Evolutionary conservation across 1,140 invertebrate species (phyloP).

Genomic region (Nephotettix cincticeps): DNA sequence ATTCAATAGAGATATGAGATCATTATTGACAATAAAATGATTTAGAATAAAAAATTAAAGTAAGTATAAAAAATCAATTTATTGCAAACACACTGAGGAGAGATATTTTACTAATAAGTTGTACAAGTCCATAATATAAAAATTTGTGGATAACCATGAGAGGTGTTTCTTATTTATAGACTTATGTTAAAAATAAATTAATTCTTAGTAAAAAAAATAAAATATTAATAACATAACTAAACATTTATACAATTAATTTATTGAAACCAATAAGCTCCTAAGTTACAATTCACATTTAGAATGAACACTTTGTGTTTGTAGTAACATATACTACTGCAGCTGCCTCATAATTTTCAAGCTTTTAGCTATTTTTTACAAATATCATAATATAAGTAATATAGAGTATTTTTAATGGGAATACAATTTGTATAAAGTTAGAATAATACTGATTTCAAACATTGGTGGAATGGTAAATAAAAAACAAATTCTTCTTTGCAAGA

Average conservation of each 20-base stretch:
- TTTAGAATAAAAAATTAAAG: too few species aligned
- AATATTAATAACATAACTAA: not conserved
- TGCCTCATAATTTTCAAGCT: not conserved
- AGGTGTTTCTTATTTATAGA: not conserved
- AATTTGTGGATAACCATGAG: not conserved
- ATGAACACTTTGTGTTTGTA: not conserved
- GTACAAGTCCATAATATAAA: not conserved
- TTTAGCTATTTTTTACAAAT: not conserved
- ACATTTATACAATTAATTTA: constrained; percentile 1
- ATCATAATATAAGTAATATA: not conserved
- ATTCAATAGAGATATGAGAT: not conserved
- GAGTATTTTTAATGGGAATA: not conserved
- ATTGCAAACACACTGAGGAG: not conserved
- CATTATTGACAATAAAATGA: not conserved
- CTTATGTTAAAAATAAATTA: constrained; percentile 11
- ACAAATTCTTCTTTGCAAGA: not conserved
- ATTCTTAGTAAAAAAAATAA: constrained; percentile 14
- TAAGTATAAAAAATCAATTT: not conserved
- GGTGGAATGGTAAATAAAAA: not conserved
- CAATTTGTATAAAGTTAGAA: not conserved
- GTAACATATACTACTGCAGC: not conserved
- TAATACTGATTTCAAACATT: not conserved
- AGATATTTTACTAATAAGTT: not conserved
- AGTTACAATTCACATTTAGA: not conserved
- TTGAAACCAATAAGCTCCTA: not conserved